phyloP scores from a whole-genome alignment of 2,888 invertebrate genomes.

The Tetropium fuscum region DNA sequence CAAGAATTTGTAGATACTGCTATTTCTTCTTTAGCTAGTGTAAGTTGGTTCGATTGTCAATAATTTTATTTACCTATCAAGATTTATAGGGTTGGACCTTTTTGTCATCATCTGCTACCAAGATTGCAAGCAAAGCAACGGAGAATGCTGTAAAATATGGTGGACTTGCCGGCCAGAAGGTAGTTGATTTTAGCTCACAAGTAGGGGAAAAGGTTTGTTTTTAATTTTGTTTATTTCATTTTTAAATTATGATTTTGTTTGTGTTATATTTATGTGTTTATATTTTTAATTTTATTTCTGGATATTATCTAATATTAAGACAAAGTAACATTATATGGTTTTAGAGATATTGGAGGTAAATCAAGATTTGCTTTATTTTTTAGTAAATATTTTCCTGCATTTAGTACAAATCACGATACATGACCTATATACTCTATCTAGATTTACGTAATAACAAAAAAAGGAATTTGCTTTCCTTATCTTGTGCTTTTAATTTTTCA shows the following conservation, averaged over 20 bases:
- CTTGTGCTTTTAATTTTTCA: no score
- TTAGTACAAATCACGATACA: no score
- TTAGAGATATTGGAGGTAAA: no score
- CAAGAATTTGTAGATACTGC: slow-evolving; percentile 89
- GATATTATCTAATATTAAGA: no score
- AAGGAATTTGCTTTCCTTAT: no score
- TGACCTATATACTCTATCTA: no score
- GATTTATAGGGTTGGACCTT: slow-evolving; percentile 88
- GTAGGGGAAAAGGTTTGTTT: slow-evolving; percentile 77
- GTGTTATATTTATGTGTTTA: slow-evolving; percentile 19
- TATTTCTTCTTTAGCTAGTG: slow-evolving; percentile 83
- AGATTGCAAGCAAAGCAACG: slow-evolving; percentile 88
- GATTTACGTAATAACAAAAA: no score
- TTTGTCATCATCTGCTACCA: slow-evolving; percentile 87
- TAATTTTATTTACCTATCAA: slow-evolving; percentile 60
- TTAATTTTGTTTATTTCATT: slow-evolving; percentile 58
- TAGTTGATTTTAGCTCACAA: slow-evolving; percentile 77
- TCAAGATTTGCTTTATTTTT: no score
- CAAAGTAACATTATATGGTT: no score
- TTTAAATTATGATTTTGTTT: slow-evolving; percentile 43
- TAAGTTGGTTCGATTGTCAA: slow-evolving; percentile 72
- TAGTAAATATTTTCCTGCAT: no score
- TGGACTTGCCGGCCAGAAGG: slow-evolving; percentile 89
- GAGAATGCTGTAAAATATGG: slow-evolving; percentile 90
- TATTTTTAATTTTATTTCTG: no score